These are phyloP conservation scores for Thera britannica DNA, from an alignment of 2,888 invertebrate genomes.

Conservation along the genomic window DNA sequence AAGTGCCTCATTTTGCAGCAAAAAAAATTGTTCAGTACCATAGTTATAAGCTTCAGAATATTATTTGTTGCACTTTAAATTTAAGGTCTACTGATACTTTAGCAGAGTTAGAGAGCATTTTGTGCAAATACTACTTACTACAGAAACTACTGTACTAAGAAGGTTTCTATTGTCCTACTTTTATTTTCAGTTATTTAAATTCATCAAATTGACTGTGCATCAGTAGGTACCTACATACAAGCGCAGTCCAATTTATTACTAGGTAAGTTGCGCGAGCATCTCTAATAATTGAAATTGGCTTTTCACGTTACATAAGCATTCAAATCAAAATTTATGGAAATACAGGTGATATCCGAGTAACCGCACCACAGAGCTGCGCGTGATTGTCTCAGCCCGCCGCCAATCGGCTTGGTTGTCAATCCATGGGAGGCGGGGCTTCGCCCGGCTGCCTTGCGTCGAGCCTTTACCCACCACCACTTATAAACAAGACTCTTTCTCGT, in stretches of 20 bases:
- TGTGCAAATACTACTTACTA: no score
- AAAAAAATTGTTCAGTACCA: background rate
- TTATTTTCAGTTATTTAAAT: background rate
- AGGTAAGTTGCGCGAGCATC: slow-evolving; percentile 13
- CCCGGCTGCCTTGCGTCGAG: slow-evolving; percentile 43
- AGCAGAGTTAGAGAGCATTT: no score
- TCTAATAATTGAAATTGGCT: slow-evolving; percentile 41
- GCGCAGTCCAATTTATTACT: slow-evolving; percentile 9
- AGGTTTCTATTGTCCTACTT: no score
- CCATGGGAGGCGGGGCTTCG: slow-evolving; percentile 68
- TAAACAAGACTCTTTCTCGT: slow-evolving; percentile 45
- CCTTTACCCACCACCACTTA: slow-evolving; percentile 34
- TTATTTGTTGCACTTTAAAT: no score
- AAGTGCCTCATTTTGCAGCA: background rate
- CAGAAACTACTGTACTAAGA: no score
- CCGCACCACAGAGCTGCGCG: slow-evolving; percentile 73
- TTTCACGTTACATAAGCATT: slow-evolving; percentile 41
- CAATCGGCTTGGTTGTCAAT: slow-evolving; percentile 78
- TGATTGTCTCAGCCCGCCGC: slow-evolving; percentile 72
- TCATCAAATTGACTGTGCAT: background rate
- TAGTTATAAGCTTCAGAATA: no score
- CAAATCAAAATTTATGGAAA: slow-evolving; percentile 51
- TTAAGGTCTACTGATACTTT: no score
- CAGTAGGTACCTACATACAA: background rate
- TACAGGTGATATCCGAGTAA: slow-evolving; percentile 59